Conservation (phyloP, 2,888 invertebrate species). For the Microctonus hyperodae region DNA sequence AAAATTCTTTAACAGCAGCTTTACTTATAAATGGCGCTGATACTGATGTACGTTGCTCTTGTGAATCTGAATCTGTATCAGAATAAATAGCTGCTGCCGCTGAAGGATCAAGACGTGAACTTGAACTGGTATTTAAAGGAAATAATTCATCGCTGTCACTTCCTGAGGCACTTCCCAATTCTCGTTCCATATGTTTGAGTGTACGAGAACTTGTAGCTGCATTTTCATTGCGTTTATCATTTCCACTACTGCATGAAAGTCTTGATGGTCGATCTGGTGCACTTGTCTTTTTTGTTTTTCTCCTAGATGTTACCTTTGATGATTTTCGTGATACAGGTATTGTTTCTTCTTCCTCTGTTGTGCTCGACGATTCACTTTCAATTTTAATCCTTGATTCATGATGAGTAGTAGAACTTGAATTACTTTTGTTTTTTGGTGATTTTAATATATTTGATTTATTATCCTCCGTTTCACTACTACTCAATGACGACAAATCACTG, state of each 20-base stretch:
- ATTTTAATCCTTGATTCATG: constrained; percentile 51
- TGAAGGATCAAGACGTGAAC: constrained; percentile 57
- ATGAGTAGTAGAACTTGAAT: constrained; percentile 1
- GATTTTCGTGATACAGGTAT: constrained; percentile 66
- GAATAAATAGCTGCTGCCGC: constrained; percentile 82
- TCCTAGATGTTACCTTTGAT: constrained; percentile 56
- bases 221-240: constrained; percentile 49
- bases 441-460: constrained; percentile 45
- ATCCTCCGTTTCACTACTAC: constrained; percentile 64
- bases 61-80: constrained; percentile 77
- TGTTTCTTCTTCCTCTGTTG: constrained; percentile 66
- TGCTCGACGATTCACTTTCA: constrained; percentile 67
- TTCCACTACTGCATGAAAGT: constrained; percentile 60
- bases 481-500: constrained; percentile 66
- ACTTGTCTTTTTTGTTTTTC: constrained; percentile 55
- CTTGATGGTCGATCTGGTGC: constrained; percentile 63
- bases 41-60: constrained; percentile 67
- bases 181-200: constrained; percentile 77
- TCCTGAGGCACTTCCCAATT: constrained; percentile 74
- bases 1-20: constrained; percentile 85
- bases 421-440: constrained; percentile 33
- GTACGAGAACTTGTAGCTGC: constrained; percentile 66
- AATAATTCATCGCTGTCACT: constrained; percentile 83
- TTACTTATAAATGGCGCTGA: constrained; percentile 76
- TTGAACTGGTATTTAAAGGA: constrained; percentile 65